Conservation (phyloP, 2,113 vertebrate genomes). For the Apodemus sylvaticus region DNA sequence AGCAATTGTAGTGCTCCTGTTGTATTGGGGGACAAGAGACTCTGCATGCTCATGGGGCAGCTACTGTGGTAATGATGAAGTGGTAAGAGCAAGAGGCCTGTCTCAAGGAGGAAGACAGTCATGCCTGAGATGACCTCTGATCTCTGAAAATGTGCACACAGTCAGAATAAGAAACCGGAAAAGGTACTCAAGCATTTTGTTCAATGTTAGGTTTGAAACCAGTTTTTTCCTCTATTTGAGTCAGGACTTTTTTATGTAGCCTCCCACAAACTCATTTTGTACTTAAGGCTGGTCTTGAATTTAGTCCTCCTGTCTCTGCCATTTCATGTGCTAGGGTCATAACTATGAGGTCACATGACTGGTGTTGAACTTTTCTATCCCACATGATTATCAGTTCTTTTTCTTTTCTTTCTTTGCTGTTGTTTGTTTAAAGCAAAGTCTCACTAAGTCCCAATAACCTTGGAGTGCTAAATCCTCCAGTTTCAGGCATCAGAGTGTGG, state of each 20-base stretch:
- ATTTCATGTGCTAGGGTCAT: not conserved
- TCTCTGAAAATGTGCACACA: not conserved
- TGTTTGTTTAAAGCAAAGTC: not conserved
- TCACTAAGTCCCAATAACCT: not conserved
- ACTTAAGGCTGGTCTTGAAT: not conserved
- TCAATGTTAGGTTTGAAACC: constrained; percentile 42
- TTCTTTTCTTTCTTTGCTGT: too few relatives aligned
- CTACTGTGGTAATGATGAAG: not conserved
- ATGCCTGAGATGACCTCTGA: not conserved
- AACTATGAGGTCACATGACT: too few relatives aligned
- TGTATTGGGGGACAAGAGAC: not conserved
- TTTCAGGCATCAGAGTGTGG: not conserved
- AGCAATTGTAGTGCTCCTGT: too few relatives aligned
- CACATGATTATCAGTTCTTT: not conserved
- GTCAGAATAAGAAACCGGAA: not conserved
- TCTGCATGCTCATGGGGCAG: not conserved
- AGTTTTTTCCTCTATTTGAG: not conserved
- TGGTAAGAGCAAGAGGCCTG: not conserved
- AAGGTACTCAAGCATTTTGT: not conserved
- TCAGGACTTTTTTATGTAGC: not conserved
- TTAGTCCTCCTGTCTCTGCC: not conserved
- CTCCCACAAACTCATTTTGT: not conserved
- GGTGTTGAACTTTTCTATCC: not conserved
- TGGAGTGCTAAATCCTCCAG: not conserved
- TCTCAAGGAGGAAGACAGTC: not conserved